These are phyloP conservation scores for Epizoanthus illoricatus DNA, from an alignment of 92 coral and sea anemone species.

Conservation along the genomic window DNA sequence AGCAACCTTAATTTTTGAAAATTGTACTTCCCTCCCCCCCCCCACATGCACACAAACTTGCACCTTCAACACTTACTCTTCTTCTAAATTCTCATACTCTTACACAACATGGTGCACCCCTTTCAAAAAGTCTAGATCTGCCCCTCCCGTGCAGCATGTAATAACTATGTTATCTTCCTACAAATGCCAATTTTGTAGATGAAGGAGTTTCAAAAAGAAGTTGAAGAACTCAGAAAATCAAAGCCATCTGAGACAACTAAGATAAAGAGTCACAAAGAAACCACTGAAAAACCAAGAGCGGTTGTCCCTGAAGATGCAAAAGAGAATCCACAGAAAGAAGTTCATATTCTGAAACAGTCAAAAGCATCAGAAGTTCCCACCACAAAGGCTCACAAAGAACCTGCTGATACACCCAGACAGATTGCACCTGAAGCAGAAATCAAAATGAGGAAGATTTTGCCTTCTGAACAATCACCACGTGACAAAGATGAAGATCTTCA, in stretches of 20 bases:
- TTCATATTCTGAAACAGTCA: background rate
- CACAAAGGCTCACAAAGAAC: background rate
- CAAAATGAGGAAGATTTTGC: conserved; percentile 17
- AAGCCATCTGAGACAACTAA: conserved; percentile 1
- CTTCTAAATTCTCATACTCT: too few species aligned
- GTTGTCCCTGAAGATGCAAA: background rate
- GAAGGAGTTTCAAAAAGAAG: conserved; percentile 22
- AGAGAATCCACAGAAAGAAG: background rate
- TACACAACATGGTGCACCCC: too few species aligned
- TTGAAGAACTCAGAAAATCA: conserved; percentile 8
- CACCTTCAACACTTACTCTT: too few species aligned
- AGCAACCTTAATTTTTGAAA: too few species aligned
- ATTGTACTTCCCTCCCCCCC: too few species aligned
- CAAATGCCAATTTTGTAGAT: conserved; percentile 10
- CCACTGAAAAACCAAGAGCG: background rate
- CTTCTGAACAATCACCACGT: conserved; percentile 5
- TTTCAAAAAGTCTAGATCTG: too few species aligned
- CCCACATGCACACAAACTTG: too few species aligned
- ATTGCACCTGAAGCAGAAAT: conserved; percentile 9
- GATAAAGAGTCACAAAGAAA: conserved; percentile 2
- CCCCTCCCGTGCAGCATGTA: background rate
- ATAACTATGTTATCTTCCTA: background rate
- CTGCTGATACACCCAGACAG: background rate
- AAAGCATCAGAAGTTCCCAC: background rate
- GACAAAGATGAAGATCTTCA: conserved; percentile 18